Base-by-base conservation (phyloP, 2,888 invertebrate genomes). In the Gastracanthus pulcherrimus region DNA sequence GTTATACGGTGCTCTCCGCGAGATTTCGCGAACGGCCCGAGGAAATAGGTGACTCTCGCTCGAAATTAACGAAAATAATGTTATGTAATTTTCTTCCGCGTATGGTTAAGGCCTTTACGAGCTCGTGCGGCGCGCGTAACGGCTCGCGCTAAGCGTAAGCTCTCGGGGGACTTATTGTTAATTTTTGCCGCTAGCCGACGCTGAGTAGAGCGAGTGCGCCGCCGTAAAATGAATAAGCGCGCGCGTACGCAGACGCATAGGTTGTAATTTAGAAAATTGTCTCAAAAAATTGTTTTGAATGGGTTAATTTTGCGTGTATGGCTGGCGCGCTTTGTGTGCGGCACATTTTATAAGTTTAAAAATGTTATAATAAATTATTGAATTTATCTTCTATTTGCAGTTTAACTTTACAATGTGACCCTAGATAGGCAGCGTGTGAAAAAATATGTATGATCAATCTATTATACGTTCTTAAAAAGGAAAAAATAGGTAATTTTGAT, bases 31-130 rank as follows among this genome's bases (percentile, higher is more conserved):
- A 16, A 1, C 19, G 4, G 11, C 29, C 7, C 3, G 4, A 31
- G 31, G 38, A 29, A 41, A 67, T 19, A 36, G 60, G 45, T 34
- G 60, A 70, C 51, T 45, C 41, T 76, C 19, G 34, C 31, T 38
- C 48, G 31, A 34, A 45, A 71, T 67, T 67, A 67, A 80, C 60
- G 36, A 62, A 62, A 69, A 45, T 75, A 80, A 80, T 69, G 48
- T 75, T 74, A 60, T 29, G 51, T 51, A 80, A 80, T 80, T 62
- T 66, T 75, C 69, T 69, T 60, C 74, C 45, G 72, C 58, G 60
- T 66, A 36, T 75, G 26, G 29, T 38, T 45, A 45, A 6, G 16
- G 19, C 36, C 31, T 79, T 79, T 72, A 79, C 45, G 78, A 72
- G 78, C n/a, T n/a, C n/a, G n/a, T n/a, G n/a, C n/a, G n/a, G n/a